Percentiles rank a stretch among this genome's conserved stretches.
Conservation (phyloP, 2,888 invertebrate species). For the Augiades crinisus region DNA sequence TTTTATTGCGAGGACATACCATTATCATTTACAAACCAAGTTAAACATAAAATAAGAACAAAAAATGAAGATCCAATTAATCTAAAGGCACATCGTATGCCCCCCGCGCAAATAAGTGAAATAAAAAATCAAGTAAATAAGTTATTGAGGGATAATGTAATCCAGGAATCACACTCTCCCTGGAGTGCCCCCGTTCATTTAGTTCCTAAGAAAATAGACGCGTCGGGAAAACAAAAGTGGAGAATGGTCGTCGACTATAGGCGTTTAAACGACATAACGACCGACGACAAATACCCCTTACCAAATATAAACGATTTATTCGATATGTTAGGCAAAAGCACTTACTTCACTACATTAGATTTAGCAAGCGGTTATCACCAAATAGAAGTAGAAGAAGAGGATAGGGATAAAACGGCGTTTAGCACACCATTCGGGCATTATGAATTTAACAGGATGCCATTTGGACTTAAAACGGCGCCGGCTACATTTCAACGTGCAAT, state of each 20-base stretch:
- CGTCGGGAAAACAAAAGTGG: constrained; percentile 23
- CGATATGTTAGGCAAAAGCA: constrained; percentile 6
- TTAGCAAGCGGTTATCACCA: constrained; percentile 10
- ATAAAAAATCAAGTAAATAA: constrained; percentile 28
- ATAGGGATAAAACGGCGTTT: constrained; percentile 35
- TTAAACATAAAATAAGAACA: constrained; percentile 5
- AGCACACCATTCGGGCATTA: constrained; percentile 35
- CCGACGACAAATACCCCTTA: constrained; percentile 28
- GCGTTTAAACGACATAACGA: constrained; percentile 34
- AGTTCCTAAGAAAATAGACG: constrained; percentile 48
- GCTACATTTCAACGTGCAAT: constrained; percentile 52
- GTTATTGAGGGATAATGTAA: constrained; percentile 40
- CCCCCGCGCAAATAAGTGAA: constrained; percentile 28
- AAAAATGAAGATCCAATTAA: constrained; percentile 2
- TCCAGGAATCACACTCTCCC: constrained; percentile 41
- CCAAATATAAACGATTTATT: constrained; percentile 30
- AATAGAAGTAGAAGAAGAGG: not conserved
- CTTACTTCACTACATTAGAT: not conserved
- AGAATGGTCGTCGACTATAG: constrained; percentile 26
- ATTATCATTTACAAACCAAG: not conserved
- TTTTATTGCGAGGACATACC: constrained; percentile 5
- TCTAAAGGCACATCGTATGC: not conserved
- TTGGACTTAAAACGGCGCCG: constrained; percentile 44
- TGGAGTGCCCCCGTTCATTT: constrained; percentile 48
- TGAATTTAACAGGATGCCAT: constrained; percentile 38